phyloP scores from a whole-genome alignment of 2,888 invertebrate genomes.

The Heteropelma amictum region DNA sequence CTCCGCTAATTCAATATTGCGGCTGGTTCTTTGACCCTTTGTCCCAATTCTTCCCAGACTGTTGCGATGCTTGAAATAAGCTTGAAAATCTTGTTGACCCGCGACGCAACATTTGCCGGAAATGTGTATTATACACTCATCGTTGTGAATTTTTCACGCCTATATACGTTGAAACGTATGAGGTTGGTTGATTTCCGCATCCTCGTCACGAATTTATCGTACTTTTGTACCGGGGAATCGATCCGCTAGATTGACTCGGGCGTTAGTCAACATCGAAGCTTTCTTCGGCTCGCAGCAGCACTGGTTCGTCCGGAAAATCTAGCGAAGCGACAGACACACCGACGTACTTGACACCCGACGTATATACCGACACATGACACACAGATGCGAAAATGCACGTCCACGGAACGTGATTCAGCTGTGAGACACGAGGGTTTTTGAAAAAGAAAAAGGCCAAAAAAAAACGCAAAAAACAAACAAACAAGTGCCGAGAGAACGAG shows the following conservation, averaged over 20 bases:
- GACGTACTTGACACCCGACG: background rate
- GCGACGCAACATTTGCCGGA: background rate
- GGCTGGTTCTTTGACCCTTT: too few species aligned
- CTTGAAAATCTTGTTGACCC: too few species aligned
- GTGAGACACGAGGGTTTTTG: constrained; percentile 3
- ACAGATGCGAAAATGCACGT: background rate
- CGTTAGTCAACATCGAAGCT: constrained; percentile 23
- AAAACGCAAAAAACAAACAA: background rate
- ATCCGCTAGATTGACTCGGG: constrained; percentile 34
- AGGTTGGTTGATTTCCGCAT: background rate
- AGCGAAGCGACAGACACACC: constrained; percentile 28
- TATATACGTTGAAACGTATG: background rate
- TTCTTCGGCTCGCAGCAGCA: constrained; percentile 15
- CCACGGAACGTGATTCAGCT: constrained; percentile 2
- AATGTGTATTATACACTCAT: background rate
- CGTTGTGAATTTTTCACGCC: background rate
- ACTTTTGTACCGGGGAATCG: constrained; percentile 28
- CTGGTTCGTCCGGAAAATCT: constrained; percentile 30
- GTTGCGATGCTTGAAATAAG: too few species aligned
- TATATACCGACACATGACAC: background rate
- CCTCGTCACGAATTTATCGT: constrained; percentile 21
- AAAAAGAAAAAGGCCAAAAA: background rate
- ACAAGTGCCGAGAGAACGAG: constrained; percentile 42
- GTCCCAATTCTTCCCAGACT: too few species aligned
- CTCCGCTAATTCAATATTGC: too few species aligned